phyloP scores from a whole-genome alignment of 2,113 vertebrate species.

The Carassius auratus region DNA sequence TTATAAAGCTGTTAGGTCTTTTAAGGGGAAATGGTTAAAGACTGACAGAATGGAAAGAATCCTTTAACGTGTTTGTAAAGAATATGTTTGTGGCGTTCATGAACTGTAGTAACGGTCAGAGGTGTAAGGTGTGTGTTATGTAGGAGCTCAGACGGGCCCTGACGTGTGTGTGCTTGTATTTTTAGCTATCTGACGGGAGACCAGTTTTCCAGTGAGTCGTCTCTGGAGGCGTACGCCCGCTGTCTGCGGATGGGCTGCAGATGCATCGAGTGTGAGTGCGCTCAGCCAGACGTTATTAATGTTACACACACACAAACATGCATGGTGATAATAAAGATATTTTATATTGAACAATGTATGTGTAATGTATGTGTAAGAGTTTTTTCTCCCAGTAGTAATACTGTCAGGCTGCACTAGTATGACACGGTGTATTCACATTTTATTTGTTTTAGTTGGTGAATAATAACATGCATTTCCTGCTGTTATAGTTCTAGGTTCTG shows the following conservation, averaged over 20 bases:
- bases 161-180: constrained; percentile 60
- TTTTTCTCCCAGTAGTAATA: not conserved
- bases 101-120: not conserved
- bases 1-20: not conserved
- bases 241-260: constrained; percentile 97
- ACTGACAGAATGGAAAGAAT: not conserved
- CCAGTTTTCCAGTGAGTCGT: constrained; percentile 98
- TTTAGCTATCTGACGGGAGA: constrained; percentile 96
- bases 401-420: not conserved
- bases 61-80: not conserved
- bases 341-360: not conserved
- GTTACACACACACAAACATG: not conserved
- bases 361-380: not conserved
- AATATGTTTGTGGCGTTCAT: not conserved
- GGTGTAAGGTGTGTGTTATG: not conserved
- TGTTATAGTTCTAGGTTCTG: not conserved
- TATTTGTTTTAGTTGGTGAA: not conserved
- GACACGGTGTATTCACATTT: too few species aligned
- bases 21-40: not conserved
- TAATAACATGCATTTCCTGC: not conserved
- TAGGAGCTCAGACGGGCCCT: constrained; percentile 32
- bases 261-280: constrained; percentile 90
- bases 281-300: not conserved
- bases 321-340: not conserved
- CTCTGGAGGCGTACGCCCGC: constrained; percentile 94